phyloP scores from a whole-genome alignment of 1,140 invertebrate species.

The Uloborus diversus region DNA sequence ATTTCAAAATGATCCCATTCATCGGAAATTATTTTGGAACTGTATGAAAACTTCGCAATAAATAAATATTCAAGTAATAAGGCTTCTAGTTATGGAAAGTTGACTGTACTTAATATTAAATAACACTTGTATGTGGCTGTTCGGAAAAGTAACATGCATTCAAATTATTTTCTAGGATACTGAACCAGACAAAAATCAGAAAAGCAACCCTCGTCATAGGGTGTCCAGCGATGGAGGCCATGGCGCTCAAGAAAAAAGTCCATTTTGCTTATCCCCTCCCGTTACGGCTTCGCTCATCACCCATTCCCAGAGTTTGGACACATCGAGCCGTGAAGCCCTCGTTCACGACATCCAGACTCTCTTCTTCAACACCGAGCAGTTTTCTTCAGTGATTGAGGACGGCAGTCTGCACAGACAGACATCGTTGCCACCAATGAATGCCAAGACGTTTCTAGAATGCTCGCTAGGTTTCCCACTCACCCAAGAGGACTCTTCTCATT shows the following conservation, averaged over 20 bases:
- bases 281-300: constrained; percentile 56
- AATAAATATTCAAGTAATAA: too few species aligned
- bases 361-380: constrained; percentile 40
- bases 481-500: constrained; percentile 12
- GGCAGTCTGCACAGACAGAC: constrained; percentile 44
- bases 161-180: background rate
- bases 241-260: background rate
- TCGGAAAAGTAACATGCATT: too few species aligned
- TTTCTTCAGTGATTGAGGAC: constrained; percentile 50
- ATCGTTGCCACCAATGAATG: constrained; percentile 53
- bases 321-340: constrained; percentile 46
- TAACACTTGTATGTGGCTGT: too few species aligned
- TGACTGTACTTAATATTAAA: too few species aligned
- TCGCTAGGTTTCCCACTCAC: constrained; percentile 31
- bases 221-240: constrained; percentile 8
- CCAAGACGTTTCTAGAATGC: constrained; percentile 47
- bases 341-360: constrained; percentile 56
- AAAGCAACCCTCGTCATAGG: background rate
- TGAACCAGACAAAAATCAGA: background rate
- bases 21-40: too few species aligned
- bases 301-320: constrained; percentile 60
- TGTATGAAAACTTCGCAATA: too few species aligned
- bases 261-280: constrained; percentile 21
- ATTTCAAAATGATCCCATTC: too few species aligned
- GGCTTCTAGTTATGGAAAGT: too few species aligned